Base-by-base conservation (phyloP, 2,113 vertebrate species). In the Taxidea taxus region DNA sequence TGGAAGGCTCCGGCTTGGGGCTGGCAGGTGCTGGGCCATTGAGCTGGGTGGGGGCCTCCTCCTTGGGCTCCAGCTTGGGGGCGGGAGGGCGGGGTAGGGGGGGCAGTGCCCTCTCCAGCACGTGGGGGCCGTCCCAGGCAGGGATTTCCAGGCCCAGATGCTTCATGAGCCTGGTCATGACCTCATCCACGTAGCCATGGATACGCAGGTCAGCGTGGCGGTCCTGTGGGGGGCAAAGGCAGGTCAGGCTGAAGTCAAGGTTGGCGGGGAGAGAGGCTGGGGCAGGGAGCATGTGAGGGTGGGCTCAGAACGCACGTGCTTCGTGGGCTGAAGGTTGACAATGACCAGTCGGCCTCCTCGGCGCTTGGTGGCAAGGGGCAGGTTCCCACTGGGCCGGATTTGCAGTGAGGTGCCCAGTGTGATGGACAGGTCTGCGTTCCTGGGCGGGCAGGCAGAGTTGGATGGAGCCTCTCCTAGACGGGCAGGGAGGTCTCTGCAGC, bases 391-490 rank as follows among this genome's bases (percentile, higher is more conserved):
- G 92, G 99, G 99, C 97, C 99, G 99, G 98, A 99, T 99, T 98
- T 99, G 99, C 98, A 99, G 97, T 21, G 99, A 99, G 0, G 99
- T 99, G 62, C 99, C 99, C 96, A 99, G 98, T 0, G 99, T 99
- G 98, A 99, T 85, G 0, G 99, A 99, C 97, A 99, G 97, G 98
- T 99, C 99, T 0, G 99, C 99, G 78, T 98, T 99, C 97, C 99
- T 99, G 98, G 94, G n/a, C 13, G 13, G 4, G 77, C 58, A 23
- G 18, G 54, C 2, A 1, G 0, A 0, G 1, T 58, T 4, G 34
- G 25, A 18, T 29, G 7, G 13, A 25, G 1, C 12, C 31, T 29
- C 54, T 70, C 14, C 13, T 44, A 6, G 29, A 25, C 39, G 3
- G 2, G 39, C 39, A 29, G 37, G 37, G 27, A 4, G 44, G 20